Base-by-base conservation (phyloP, 1,140 invertebrate species). In the Lepidotrigona ventralis region DNA sequence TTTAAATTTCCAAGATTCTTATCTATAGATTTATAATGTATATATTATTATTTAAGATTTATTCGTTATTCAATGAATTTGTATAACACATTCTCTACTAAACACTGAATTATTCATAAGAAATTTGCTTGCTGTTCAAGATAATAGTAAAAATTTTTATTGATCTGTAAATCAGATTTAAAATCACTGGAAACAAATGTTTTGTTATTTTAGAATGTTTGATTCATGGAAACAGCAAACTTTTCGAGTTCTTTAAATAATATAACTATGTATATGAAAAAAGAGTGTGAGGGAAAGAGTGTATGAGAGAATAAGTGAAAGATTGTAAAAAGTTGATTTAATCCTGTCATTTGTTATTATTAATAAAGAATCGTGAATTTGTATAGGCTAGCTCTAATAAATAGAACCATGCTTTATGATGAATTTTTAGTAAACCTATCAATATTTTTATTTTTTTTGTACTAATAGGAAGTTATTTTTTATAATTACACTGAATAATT, bases 241-340 rank as follows among this genome's bases (percentile, higher is more conserved):
- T 60, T 85, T 54, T n/a, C 23, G 51, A 70, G 60, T 73, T 83
- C 12, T 76, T 58, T 54, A 26, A n/a, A 82, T 72, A 19, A 19
- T 77, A 82, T 58, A 71, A 23, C 53, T 78, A 79, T 70, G 83
- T 73, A 85, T 68, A 76, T 85, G 56, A 73, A 66, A 46, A 73
- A 71, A 71, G 39, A 53, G 17, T 51, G 33, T 4, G 68, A 73
- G 51, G 14, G 17, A 53, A 15, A 72, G 63, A 33, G 51, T 33
- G 21, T 53, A 39, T 54, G 70, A 75, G 2, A 75, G 29, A 54
- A 60, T 60, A 60, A 81, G 39, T 33, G 77, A 72, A 33, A 84
- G 51, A 56, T 86, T 86, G 85, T 86, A 86, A 81, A 86, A 86
- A 86, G 85, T 77, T 73, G 60, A 79, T 82, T 81, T 76, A 84